Conservation (phyloP, 2,797 vertebrate species). For the Myioborus melanocephalus region DNA sequence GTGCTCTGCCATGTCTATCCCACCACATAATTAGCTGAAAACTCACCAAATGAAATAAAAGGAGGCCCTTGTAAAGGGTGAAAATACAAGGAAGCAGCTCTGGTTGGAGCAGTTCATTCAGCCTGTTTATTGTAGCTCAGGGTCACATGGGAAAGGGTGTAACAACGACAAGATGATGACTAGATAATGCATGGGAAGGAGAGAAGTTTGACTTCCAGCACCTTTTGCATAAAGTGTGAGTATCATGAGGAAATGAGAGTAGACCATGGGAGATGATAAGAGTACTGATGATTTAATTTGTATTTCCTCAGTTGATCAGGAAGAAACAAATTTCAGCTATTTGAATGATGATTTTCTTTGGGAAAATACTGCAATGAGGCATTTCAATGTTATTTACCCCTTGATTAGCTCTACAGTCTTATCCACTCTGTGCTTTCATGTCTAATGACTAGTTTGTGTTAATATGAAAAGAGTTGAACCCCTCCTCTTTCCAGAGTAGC, state of each 20-base stretch:
- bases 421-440: background rate
- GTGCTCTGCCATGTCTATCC: background rate
- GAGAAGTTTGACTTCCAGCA: background rate
- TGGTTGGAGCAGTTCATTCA: background rate
- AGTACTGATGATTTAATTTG: background rate
- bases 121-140: background rate
- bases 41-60: background rate
- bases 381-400: conserved; percentile 37
- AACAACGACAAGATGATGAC: background rate
- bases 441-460: conserved; percentile 14
- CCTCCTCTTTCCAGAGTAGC: background rate
- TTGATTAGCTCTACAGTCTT: conserved; percentile 33
- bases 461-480: background rate
- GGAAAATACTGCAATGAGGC: conserved; percentile 23
- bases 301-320: background rate
- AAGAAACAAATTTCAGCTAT: conserved; percentile 24
- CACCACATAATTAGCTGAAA: background rate
- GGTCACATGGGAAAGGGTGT: background rate
- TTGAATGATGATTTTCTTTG: conserved; percentile 18
- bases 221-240: background rate
- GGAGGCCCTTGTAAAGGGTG: background rate
- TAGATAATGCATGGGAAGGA: background rate
- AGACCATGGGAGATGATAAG: background rate
- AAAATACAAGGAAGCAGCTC: background rate
- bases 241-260: background rate